Evolutionary conservation across 2,888 invertebrate genomes (phyloP), one percentile per base, ranked within the genome.

Genomic region (Amphiduros pacificus): DNA sequence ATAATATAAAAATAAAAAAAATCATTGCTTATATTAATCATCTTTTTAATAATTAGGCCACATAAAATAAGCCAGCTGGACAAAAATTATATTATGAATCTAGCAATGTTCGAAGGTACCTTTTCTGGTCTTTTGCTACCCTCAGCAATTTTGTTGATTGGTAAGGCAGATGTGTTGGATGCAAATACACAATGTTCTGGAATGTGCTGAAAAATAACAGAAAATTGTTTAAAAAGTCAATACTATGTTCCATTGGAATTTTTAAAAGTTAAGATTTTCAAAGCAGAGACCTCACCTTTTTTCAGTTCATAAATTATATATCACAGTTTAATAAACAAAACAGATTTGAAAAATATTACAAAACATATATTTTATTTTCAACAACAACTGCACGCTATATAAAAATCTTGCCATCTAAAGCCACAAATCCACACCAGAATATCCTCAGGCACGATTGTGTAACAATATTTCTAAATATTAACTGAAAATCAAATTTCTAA

Each of bases 131-230:
- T 87, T 62, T 90, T 89, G 81, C 95, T 95, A 22, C 90, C 97
- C 14, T 91, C 90, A 4, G 99, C 98, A 71, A 99, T 96, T 83
- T 96, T 90, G 0, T 90, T 88, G 68, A 99, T 99, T 1, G 98
- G 98, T 75, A 99, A 90, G 53, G 99, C 98, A 70, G 98, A 98
- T 1, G 99, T 99, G 81, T 99, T 99, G 4, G 96, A 92, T 0
- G 99, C 99, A 74, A 99, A 90, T 61, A 99, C 87, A 77, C 96
- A 97, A 79, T 98, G 90, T 60, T 89, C 88, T 3, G 94, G 91
- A 28, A 93, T 40, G n/a, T 4, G 9, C 59, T 59, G 41, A n/a
- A 28, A 20, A 4, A 1, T 6, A 26, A 59, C 11, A 48, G 9
- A n/a, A 41, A 55, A 9, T 22, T 9, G 22, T 17, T 48, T n/a